A percentile compares a stretch with the other conserved stretches of the same genome.
These are phyloP conservation scores for Anguilla rostrata DNA, from an alignment of 2,113 vertebrate genomes.

Conservation along the genomic window DNA sequence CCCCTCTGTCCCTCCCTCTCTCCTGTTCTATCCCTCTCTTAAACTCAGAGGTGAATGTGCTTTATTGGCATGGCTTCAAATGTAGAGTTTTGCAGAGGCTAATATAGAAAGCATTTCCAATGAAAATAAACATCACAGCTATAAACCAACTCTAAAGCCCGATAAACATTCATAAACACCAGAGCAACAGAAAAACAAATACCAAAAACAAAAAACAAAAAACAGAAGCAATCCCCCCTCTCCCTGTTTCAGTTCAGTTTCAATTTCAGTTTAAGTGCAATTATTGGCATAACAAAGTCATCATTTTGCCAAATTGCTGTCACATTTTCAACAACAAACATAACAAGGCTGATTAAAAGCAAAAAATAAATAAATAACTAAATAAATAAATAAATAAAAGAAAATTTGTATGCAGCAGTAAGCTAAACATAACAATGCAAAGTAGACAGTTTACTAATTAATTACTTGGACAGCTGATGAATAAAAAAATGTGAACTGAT, in stretches of 20 bases:
- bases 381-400: no score
- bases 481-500: not conserved
- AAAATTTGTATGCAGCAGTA: not conserved
- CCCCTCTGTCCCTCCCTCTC: no score
- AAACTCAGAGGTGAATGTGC: not conserved
- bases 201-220: not conserved
- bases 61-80: not conserved
- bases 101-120: not conserved
- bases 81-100: not conserved
- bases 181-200: not conserved
- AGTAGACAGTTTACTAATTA: not conserved
- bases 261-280: not conserved
- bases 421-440: not conserved
- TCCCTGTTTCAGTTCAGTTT: not conserved
- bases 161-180: not conserved
- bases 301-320: not conserved
- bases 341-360: not conserved
- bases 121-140: not conserved
- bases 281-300: not conserved
- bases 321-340: not conserved
- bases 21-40: not conserved
- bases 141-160: not conserved
- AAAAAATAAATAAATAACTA: no score
- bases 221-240: not conserved
- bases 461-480: not conserved